phyloP scores from a whole-genome alignment of 2,113 vertebrate genomes.

The Peromyscus polionotus region DNA sequence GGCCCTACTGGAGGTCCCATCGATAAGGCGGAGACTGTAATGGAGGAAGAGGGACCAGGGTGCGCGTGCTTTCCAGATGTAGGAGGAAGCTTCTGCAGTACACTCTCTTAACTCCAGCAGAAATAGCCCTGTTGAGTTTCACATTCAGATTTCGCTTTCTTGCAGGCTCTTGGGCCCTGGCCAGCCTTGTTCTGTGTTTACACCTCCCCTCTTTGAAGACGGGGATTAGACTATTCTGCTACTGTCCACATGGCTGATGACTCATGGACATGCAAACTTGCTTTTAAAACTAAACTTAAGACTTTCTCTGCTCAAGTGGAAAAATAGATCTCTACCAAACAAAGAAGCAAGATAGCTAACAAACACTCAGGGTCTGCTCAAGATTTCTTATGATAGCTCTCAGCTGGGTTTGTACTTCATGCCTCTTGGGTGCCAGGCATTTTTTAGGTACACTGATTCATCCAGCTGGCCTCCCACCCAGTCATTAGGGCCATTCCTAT shows the following conservation, averaged over 20 bases:
- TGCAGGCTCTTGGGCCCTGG: not conserved
- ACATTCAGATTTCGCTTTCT: not conserved
- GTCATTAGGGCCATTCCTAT: not conserved
- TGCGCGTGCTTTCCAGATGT: not conserved
- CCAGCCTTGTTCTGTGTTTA: not conserved
- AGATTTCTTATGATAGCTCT: not conserved
- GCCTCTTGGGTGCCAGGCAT: not conserved
- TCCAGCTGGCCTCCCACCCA: not conserved
- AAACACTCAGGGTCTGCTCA: not conserved
- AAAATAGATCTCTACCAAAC: not conserved
- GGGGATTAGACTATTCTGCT: not conserved
- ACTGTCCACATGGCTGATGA: not conserved
- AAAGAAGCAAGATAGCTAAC: not conserved
- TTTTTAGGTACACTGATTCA: not conserved
- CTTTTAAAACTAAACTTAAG: not conserved
- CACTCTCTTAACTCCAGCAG: accelerated
- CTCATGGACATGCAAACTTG: not conserved
- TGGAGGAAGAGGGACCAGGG: not conserved
- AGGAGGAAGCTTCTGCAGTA: not conserved
- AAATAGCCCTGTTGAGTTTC: not conserved
- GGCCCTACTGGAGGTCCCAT: too few relatives aligned
- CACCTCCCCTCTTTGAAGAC: not conserved
- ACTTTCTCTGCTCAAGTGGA: not conserved
- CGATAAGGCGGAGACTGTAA: too few relatives aligned
- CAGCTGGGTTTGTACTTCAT: not conserved